A percentile compares a stretch with the other conserved stretches of the same genome.
Conservation (phyloP, 2,888 invertebrate species). For the Andrena camellia region DNA sequence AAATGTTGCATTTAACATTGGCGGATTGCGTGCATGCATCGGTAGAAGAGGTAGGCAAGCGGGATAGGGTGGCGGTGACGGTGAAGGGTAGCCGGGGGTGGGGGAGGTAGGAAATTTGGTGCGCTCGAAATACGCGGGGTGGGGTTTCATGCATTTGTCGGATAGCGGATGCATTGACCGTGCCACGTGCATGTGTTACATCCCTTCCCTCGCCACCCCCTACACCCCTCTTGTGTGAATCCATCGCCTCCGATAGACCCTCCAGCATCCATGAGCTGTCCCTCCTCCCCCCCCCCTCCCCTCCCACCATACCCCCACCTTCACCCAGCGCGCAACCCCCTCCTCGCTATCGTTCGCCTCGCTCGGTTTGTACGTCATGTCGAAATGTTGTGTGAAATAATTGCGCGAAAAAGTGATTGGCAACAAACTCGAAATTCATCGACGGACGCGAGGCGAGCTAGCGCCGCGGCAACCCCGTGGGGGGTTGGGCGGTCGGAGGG, state of each 20-base stretch:
- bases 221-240: conserved; percentile 58
- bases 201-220: conserved; percentile 65
- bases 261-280: conserved; percentile 63
- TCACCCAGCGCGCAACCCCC: conserved; percentile 3
- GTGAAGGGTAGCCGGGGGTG: conserved; percentile 11
- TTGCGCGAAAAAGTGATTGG: conserved; percentile 84
- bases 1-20: conserved; percentile 82
- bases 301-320: not conserved
- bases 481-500: not conserved
- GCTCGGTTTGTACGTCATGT: conserved; percentile 81
- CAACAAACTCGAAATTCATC: conserved; percentile 81
- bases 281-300: conserved; percentile 18
- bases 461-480: conserved; percentile 44
- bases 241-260: conserved; percentile 69
- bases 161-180: conserved; percentile 81
- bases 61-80: conserved; percentile 1
- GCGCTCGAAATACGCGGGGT: conserved; percentile 67
- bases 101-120: conserved; percentile 62
- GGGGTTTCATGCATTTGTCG: conserved; percentile 81
- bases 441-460: conserved; percentile 63
- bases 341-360: conserved; percentile 49
- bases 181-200: conserved; percentile 85
- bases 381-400: conserved; percentile 83
- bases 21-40: conserved; percentile 76
- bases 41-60: conserved; percentile 43